Percentiles rank a stretch among this genome's conserved stretches.
phyloP scores from a whole-genome alignment of 2,113 vertebrate species.

The Archilochus colubris region DNA sequence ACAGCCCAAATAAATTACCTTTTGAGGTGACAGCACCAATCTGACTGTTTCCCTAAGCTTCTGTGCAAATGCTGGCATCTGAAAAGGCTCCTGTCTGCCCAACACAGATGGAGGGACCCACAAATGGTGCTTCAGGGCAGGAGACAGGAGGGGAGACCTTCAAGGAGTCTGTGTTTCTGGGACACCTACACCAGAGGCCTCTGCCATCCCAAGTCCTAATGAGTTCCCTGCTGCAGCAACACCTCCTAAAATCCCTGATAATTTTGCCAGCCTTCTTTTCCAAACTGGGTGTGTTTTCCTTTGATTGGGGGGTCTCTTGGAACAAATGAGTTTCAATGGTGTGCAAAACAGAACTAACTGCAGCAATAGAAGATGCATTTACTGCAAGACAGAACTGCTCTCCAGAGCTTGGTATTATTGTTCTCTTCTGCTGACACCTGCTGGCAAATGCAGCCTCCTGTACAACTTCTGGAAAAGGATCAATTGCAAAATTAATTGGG shows the following conservation, averaged over 20 bases:
- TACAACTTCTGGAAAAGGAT: background rate
- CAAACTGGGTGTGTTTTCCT: background rate
- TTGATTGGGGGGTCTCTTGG: background rate
- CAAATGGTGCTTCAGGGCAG: fast-evolving
- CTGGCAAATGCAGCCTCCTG: constrained; percentile 35
- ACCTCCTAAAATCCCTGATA: fast-evolving
- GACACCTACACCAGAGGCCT: background rate
- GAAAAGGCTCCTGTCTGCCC: background rate
- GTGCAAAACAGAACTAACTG: background rate
- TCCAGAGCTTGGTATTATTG: background rate
- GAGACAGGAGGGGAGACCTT: background rate
- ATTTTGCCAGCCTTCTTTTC: background rate
- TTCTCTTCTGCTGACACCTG: constrained; percentile 67
- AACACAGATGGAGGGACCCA: fast-evolving
- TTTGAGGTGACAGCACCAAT: fast-evolving
- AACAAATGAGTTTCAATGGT: background rate
- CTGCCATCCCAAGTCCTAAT: background rate
- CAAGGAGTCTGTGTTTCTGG: background rate
- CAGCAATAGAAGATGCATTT: background rate
- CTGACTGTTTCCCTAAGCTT: background rate
- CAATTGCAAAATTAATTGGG: background rate
- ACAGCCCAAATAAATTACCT: fast-evolving
- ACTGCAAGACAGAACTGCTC: background rate
- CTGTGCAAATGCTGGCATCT: fast-evolving
- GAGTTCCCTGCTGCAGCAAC: background rate